These are phyloP conservation scores for Brevimyrus niger DNA, from an alignment of 2,113 vertebrate species.

Conservation along the genomic window DNA sequence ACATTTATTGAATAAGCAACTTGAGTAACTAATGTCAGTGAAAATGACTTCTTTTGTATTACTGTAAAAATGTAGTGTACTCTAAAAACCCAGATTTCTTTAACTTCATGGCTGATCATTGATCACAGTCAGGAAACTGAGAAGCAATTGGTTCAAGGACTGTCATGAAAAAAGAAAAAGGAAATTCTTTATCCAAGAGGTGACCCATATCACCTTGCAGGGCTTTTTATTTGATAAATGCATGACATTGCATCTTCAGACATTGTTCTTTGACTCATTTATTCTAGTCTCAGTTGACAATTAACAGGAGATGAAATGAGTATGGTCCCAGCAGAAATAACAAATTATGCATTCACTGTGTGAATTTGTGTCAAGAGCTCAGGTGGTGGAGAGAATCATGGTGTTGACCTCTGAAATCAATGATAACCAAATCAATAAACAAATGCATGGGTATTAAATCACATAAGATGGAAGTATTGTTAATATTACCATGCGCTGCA, in stretches of 20 bases:
- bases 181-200: too few relatives aligned
- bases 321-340: not conserved
- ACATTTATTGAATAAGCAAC: not conserved
- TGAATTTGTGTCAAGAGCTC: not conserved
- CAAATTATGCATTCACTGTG: not conserved
- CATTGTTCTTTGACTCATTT: conserved; percentile 3
- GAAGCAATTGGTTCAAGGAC: not conserved
- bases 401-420: not conserved
- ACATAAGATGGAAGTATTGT: not conserved
- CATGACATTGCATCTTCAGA: not conserved
- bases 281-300: not conserved
- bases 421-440: not conserved
- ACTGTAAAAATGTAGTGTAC: not conserved
- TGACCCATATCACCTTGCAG: not conserved
- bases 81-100: not conserved
- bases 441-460: not conserved
- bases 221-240: not conserved
- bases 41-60: not conserved
- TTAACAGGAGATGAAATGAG: conserved; percentile 3
- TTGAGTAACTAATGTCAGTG: not conserved
- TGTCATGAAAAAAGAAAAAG: not conserved
- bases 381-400: not conserved
- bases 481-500: not conserved
- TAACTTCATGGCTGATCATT: not conserved
- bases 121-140: not conserved